Base-by-base conservation (phyloP, 1,140 invertebrate genomes). In the Scaptomyza pallida region DNA sequence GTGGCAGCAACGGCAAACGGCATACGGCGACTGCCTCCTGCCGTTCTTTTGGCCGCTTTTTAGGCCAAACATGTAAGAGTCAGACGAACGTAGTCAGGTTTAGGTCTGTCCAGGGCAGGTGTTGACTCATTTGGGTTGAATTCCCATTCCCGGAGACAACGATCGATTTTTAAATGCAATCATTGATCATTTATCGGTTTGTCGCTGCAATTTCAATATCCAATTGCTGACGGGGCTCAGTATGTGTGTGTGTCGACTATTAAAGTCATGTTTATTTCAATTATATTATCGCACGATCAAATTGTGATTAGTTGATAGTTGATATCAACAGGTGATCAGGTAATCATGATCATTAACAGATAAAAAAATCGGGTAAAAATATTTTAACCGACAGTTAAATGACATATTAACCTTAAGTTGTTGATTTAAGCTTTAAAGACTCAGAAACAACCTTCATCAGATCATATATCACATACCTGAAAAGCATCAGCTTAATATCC, bases 111-210 rank as follows among this genome's bases (percentile, higher is more conserved):
- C 10, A 26, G 50, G 80, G 80, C 81, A 85, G 80, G 80, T 85
- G 80, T 85, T 85, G 80, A 85, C 51, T 85, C 80, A 85, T 73
- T 75, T 86, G 73, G 73, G 57, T 74, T 77, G 77, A 81, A 60
- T 86, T 35, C 56, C 76, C 72, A 83, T 83, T 83, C n/a, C n/a
- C n/a, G 80, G 72, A 86, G 52, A 44, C 54, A 68, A 50, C 45
- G 51, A 72, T 67, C 70, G 48, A 15, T 67, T 26, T n/a, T 70
- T 70, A 56, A 70, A 72, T 57, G 62, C 67, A 44, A 8, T 63
- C 72, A 80, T 85, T 88, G 80, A 86, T 85, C 81, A 86, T 68
- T 30, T 6, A 69, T 61, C 64, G 68, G 68, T 50, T 30, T 54
- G 51, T 54, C 8, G 8, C 3, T 8, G 43, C 17, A 19, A 44